phyloP scores from a whole-genome alignment of 2,113 vertebrate species.

The Paradoxurus hermaphroditus region DNA sequence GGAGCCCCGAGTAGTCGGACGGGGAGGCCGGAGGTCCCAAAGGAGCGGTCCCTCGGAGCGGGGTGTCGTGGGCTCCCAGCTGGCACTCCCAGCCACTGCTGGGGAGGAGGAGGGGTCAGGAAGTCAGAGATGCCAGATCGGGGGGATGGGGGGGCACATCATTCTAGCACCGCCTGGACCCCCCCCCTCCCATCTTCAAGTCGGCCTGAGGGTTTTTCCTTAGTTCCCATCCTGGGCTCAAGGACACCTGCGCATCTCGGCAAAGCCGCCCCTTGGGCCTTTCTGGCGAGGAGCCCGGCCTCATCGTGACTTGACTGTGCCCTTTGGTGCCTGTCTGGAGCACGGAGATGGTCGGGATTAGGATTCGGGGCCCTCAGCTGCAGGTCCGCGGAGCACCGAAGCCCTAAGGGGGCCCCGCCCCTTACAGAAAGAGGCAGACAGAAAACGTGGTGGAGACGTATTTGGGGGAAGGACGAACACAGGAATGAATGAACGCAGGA shows the following conservation, averaged over 20 bases:
- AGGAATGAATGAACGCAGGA: too few species aligned
- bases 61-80: not conserved
- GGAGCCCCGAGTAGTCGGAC: not conserved
- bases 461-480: not conserved
- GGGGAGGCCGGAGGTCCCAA: too few species aligned
- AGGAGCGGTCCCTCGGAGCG: not conserved
- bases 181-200: not conserved
- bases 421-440: not conserved
- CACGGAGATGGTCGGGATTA: not conserved
- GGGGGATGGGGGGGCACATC: too few species aligned
- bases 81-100: not conserved
- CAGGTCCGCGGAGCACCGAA: accelerated
- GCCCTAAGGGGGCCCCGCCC: accelerated
- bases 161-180: not conserved
- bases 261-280: not conserved
- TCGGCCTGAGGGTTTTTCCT: not conserved
- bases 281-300: constrained; percentile 35
- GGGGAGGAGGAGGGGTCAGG: accelerated
- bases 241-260: constrained; percentile 20
- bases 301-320: not conserved
- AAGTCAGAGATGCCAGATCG: not conserved
- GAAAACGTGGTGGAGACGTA: accelerated
- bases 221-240: not conserved
- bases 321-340: not conserved
- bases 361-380: accelerated